Evolutionary conservation across 2,888 invertebrate species (phyloP).

Genomic region (Drosophila ochracea): DNA sequence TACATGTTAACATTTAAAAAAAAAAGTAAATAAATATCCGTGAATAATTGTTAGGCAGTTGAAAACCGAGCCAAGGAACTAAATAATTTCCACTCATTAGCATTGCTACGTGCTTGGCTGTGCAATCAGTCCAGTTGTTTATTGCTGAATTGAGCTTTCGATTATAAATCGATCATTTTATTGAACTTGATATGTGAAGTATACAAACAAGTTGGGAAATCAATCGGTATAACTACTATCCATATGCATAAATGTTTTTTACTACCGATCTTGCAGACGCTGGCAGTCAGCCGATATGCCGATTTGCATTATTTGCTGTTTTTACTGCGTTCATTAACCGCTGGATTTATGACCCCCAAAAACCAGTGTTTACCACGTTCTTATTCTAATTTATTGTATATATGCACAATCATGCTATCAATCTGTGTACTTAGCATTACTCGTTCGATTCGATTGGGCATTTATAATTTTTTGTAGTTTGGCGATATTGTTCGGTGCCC

Average conservation of each 20-base stretch:
- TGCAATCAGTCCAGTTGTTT: conserved; percentile 27
- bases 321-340: conserved; percentile 74
- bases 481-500: conserved; percentile 44
- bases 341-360: conserved; percentile 68
- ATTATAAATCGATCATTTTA: conserved; percentile 55
- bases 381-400: conserved; percentile 72
- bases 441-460: conserved; percentile 43
- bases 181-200: conserved; percentile 54
- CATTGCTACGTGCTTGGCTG: conserved; percentile 12
- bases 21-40: neutral
- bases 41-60: neutral
- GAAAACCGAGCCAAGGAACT: conserved; percentile 1
- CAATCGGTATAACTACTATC: conserved; percentile 55
- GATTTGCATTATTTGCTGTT: conserved; percentile 55
- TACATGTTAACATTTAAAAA: neutral
- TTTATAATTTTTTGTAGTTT: conserved; percentile 30
- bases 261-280: conserved; percentile 46
- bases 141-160: conserved; percentile 46
- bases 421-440: conserved; percentile 56
- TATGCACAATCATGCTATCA: conserved; percentile 59
- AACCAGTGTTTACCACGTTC: conserved; percentile 55
- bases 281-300: conserved; percentile 40
- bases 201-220: conserved; percentile 58
- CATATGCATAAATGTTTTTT: conserved; percentile 37
- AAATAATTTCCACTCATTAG: conserved; percentile 24